Evolutionary conservation across 2,113 vertebrate genomes (phyloP), one percentile per base, ranked within the genome.

Genomic region (Scalopus aquaticus): DNA sequence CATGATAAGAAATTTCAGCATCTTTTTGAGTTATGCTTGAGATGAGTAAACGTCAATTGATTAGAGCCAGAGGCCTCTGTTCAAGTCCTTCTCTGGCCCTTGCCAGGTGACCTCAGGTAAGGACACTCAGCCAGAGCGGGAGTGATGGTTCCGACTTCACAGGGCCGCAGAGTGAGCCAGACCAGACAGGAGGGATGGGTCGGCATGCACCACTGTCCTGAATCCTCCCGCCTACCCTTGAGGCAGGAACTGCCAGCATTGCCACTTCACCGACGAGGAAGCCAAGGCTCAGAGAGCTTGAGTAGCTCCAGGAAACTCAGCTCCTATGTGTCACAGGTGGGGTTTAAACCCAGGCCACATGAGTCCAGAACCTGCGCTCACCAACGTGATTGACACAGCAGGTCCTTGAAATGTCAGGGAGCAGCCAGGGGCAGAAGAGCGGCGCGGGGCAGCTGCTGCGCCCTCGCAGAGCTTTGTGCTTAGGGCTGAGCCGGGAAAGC

Each of bases 391-490:
- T 74, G 69, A 79, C 58, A 51, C 0, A 76, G 24, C 6, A 70
- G 62, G 28, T 69, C n/a, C 60, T 80, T 94, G 81, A 90, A 95
- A 51, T 54, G n/a, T 88, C 76, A 69, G 54, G 51, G 70, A 49
- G 4, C 44, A 39, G 46, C 35, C 37, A 54, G 92, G 84, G 73
- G 56, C 37, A 60, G 20, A 16, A 20, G 19, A 28, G 67, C 65
- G 72, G 62, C 24, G 37, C 37, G 15, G 51, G 58, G 72, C 82
- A 69, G 88, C 35, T 46, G 65, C 56, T 86, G 70, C 65, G 78
- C 46, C 65, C 35, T 51, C 46, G 94, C 46, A 62, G 90, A 37
- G 42, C 42, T 58, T 72, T 73, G 32, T 4, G 49, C 32, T 85
- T 5, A 93, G 16, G 37, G 9, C 60, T 82, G 35, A 64, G 37